Base-by-base conservation (phyloP, 2,888 invertebrate species). In the Euzophera pinguis region DNA sequence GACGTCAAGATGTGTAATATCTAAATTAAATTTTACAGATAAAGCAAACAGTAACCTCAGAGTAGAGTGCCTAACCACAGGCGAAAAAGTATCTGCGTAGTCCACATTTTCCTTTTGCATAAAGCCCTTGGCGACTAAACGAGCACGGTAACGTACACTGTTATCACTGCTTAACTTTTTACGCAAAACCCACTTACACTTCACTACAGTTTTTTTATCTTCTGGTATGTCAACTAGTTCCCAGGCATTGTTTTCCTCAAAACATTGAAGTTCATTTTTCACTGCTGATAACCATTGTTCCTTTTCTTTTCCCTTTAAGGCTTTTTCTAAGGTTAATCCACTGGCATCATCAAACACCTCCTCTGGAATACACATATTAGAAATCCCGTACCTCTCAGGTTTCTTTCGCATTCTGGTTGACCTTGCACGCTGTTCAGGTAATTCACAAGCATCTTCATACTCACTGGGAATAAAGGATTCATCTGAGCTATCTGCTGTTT, bases 231-330 rank as follows among this genome's bases (percentile, higher is more conserved):
- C 50, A 0, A 35, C 47, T 29, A 59, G 12, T 16, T 62, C 58
- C 56, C 57, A 62, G 1, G 56, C 56, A 45, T 55, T 35, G 53
- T 56, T 59, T 2, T 61, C 61, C 12, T 55, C 12, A n/a, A n/a
- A n/a, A n/a, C n/a, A n/a, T n/a, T n/a, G n/a, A n/a, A n/a, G n/a
- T n/a, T n/a, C n/a, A n/a, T 59, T 56, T 29, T 52, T 14, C 35
- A 61, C 42, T 0, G 56, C 55, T 16, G 4, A 0, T 8, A 9
- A 7, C 61, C 55, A 59, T 1, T 35, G 16, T n/a, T 34, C 39
- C 39, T 3, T 56, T 43, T 57, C 56, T 13, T 54, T 48, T 41
- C 55, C 53, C 16, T 52, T 51, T 37, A 55, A 8, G 0, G 29
- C 54, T n/a, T 54, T 47, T 9, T 13, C 10, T 0, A 47, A n/a